Evolutionary conservation across 2,888 invertebrate species (phyloP).

Genomic region (Altica lythri): DNA sequence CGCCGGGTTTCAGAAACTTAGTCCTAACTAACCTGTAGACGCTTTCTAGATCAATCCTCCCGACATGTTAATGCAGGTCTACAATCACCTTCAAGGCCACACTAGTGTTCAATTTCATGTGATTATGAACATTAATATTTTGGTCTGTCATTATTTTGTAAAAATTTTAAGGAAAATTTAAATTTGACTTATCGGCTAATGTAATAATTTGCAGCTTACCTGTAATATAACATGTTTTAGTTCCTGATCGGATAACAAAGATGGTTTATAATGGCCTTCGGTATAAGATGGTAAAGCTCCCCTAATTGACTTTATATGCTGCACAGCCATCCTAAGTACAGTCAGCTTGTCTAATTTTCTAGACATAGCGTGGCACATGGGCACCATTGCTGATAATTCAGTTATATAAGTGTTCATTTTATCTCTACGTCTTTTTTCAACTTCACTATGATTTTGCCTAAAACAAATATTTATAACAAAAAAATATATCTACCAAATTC

Average conservation of each 20-base stretch:
- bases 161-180: too few relatives aligned
- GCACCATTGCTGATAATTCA: conserved; percentile 87
- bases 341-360: conserved; percentile 93
- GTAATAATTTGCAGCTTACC: conserved; percentile 53
- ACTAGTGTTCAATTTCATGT: too few relatives aligned
- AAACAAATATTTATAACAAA: conserved; percentile 19
- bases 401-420: conserved; percentile 97
- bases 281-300: conserved; percentile 76
- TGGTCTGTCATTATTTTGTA: too few relatives aligned
- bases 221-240: conserved; percentile 82
- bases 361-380: conserved; percentile 93
- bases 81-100: too few relatives aligned
- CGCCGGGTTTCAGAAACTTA: too few relatives aligned
- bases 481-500: conserved; percentile 10
- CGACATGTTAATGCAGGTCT: too few relatives aligned
- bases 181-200: too few relatives aligned
- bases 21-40: too few relatives aligned
- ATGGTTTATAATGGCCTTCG: conserved; percentile 76
- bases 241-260: conserved; percentile 85
- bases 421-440: conserved; percentile 90
- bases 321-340: conserved; percentile 88
- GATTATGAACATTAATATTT: too few relatives aligned
- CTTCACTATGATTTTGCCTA: conserved; percentile 96
- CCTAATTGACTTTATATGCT: conserved; percentile 81
- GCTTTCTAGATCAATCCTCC: too few relatives aligned